Conservation (phyloP, 2,888 invertebrate genomes). For the Trissoscelio sp. region DNA sequence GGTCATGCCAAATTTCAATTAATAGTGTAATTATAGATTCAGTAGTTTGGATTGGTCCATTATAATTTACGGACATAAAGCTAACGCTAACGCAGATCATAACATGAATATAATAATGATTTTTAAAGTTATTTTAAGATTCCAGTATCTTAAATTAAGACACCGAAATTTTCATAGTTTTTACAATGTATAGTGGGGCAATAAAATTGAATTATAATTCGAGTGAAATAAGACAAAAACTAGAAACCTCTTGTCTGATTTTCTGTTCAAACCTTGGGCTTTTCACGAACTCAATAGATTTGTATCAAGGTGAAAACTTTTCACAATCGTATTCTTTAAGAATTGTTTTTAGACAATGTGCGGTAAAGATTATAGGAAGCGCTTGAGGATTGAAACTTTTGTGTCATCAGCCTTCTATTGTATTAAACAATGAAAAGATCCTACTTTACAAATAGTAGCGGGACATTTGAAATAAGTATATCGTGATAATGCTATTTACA, state of each 20-base stretch:
- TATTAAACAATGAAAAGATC: slow-evolving; percentile 7
- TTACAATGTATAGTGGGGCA: neutral
- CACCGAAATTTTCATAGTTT: no score
- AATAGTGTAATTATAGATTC: neutral
- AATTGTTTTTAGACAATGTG: slow-evolving; percentile 39
- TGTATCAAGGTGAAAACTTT: slow-evolving; percentile 24
- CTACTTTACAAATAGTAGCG: slow-evolving; percentile 18
- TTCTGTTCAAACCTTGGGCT: neutral
- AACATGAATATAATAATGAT: neutral
- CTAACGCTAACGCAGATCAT: neutral
- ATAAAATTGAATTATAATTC: neutral
- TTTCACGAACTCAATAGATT: slow-evolving; percentile 34
- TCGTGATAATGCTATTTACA: slow-evolving; percentile 21
- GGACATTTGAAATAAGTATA: slow-evolving; percentile 17
- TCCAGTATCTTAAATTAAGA: neutral
- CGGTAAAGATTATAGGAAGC: slow-evolving; percentile 28
- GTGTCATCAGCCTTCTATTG: slow-evolving; percentile 43
- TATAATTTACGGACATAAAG: slow-evolving; percentile 7
- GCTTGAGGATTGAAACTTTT: slow-evolving; percentile 32
- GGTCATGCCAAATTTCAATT: no score
- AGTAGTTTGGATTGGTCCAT: slow-evolving; percentile 15
- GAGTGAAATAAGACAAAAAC: neutral
- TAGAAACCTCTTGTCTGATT: neutral
- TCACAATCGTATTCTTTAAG: slow-evolving; percentile 34
- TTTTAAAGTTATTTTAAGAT: neutral